Percentiles rank a stretch among this genome's conserved stretches.
These are phyloP conservation scores for Cyanocitta stelleri DNA, from an alignment of 2,113 vertebrate species.

Conservation along the genomic window DNA sequence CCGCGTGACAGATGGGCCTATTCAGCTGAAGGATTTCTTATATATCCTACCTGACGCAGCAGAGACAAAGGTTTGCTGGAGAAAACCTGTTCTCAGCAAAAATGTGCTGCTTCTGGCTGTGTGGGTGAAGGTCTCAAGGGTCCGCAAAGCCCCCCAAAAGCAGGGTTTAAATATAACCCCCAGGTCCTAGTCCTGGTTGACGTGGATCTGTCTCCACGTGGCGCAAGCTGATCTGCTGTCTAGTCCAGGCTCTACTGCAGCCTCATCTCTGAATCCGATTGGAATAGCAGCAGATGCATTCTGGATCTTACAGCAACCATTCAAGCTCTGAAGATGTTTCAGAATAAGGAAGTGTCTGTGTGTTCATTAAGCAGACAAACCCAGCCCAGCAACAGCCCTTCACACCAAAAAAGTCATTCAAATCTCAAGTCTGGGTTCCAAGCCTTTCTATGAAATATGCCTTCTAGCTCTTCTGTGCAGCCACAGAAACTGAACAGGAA, in stretches of 20 bases:
- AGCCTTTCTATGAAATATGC: background rate
- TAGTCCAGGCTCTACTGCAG: background rate
- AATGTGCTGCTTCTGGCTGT: background rate
- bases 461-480: background rate
- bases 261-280: background rate
- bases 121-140: background rate
- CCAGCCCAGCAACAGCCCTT: background rate
- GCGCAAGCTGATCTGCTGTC: background rate
- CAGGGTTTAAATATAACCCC: background rate
- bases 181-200: background rate
- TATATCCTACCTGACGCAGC: background rate
- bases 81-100: background rate
- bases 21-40: background rate
- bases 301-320: background rate
- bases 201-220: fast-evolving
- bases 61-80: background rate
- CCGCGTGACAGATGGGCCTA: background rate
- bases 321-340: background rate
- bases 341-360: background rate
- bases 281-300: background rate
- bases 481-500: background rate
- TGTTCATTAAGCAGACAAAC: background rate
- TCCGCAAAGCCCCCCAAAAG: background rate
- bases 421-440: background rate
- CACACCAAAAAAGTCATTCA: background rate